Evolutionary conservation across 2,113 vertebrate genomes (phyloP).

Genomic region (Isurus oxyrinchus): DNA sequence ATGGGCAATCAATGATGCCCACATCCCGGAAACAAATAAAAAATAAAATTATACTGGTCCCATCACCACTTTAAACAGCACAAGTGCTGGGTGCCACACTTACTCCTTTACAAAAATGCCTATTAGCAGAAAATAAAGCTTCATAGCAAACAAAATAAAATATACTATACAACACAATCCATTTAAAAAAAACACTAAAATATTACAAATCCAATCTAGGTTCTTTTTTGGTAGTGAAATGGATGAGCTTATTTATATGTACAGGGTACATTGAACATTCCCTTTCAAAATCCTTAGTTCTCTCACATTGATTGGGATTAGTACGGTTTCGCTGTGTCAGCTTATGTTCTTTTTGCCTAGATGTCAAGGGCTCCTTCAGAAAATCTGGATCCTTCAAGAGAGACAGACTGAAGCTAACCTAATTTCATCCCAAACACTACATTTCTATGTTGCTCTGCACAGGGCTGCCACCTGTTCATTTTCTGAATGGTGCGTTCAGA

Average conservation of each 20-base stretch:
- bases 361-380: not conserved
- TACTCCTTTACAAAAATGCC: not conserved
- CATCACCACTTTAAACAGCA: not conserved
- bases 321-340: not conserved
- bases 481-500: not conserved
- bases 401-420: not conserved
- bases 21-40: too few species aligned
- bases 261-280: not conserved
- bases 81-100: not conserved
- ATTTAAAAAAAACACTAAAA: not conserved
- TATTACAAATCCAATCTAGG: not conserved
- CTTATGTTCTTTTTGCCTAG: not conserved
- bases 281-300: not conserved
- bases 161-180: not conserved
- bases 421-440: not conserved
- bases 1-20: too few species aligned
- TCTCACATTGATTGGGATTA: not conserved
- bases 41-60: not conserved
- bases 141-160: constrained; percentile 14
- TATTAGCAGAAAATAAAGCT: not conserved
- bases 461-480: not conserved
- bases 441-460: not conserved
- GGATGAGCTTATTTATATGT: not conserved
- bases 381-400: not conserved
- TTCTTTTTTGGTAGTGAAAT: not conserved